A percentile compares a stretch with the other conserved stretches of the same genome.
These are phyloP conservation scores for Xenopus borealis DNA, from an alignment of 2,113 vertebrate genomes.

Conservation along the genomic window DNA sequence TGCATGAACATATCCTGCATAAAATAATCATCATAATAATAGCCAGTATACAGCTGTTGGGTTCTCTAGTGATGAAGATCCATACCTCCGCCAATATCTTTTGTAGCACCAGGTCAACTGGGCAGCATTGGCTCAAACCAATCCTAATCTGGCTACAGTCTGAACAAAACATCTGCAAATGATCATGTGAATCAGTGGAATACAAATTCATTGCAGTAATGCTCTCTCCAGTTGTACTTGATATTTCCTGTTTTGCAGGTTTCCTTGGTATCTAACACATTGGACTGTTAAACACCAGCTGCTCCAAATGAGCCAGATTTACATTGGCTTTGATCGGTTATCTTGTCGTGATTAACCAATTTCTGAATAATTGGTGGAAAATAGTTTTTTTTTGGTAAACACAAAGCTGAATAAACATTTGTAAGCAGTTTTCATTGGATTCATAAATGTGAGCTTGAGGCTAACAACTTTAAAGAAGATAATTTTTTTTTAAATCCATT, in stretches of 20 bases:
- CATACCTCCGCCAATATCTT: neutral
- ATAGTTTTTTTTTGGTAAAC: constrained; percentile 21
- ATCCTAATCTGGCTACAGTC: constrained; percentile 59
- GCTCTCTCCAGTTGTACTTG: constrained; percentile 63
- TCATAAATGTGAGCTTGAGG: neutral
- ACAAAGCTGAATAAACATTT: constrained; percentile 42
- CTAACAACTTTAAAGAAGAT: constrained; percentile 4
- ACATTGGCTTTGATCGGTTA: constrained; percentile 64
- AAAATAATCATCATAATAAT: neutral
- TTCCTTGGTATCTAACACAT: constrained; percentile 72
- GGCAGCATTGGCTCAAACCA: constrained; percentile 42
- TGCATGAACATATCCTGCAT: no score
- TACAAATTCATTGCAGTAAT: constrained; percentile 65
- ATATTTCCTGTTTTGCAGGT: constrained; percentile 78
- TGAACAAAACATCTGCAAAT: constrained; percentile 73
- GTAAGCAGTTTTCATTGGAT: constrained; percentile 46
- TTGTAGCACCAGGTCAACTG: constrained; percentile 44
- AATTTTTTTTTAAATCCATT: constrained; percentile 9
- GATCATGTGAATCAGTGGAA: constrained; percentile 67
- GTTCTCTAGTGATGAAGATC: neutral
- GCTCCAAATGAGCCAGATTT: constrained; percentile 63
- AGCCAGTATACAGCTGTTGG: neutral
- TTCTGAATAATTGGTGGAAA: constrained; percentile 54
- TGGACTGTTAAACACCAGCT: constrained; percentile 64
- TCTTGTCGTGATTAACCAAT: constrained; percentile 60